phyloP scores from a whole-genome alignment of 2,113 vertebrate genomes.

The Macrotis lagotis region DNA sequence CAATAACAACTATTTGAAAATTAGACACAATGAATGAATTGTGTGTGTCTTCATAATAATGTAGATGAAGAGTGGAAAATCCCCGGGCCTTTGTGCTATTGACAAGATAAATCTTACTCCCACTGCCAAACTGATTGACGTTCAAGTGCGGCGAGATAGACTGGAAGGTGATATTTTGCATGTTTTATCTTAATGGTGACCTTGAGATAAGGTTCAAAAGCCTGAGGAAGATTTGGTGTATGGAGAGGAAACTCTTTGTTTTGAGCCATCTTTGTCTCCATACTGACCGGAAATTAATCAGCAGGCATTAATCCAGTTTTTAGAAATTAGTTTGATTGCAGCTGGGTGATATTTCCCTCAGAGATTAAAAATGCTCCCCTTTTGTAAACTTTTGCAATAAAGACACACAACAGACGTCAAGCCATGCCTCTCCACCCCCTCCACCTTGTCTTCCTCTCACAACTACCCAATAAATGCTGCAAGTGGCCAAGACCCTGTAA shows the following conservation, averaged over 20 bases:
- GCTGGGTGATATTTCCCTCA: slow-evolving; percentile 54
- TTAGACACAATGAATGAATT: slow-evolving; percentile 18
- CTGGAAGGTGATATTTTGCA: slow-evolving; percentile 45
- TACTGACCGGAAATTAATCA: slow-evolving; percentile 20
- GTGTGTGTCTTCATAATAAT: accelerated
- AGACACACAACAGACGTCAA: slow-evolving; percentile 21
- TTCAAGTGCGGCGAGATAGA: slow-evolving; percentile 17
- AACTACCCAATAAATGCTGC: not conserved
- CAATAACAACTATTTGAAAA: slow-evolving; percentile 33
- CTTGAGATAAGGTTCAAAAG: slow-evolving; percentile 55
- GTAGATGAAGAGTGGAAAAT: slow-evolving; percentile 45
- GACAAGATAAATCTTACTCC: slow-evolving; percentile 7
- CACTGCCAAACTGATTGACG: not conserved
- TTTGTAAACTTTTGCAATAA: slow-evolving; percentile 59
- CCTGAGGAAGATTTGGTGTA: slow-evolving; percentile 40
- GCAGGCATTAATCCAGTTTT: slow-evolving; percentile 5
- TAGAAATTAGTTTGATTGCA: slow-evolving; percentile 23
- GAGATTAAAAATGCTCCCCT: slow-evolving; percentile 45
- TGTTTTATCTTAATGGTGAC: slow-evolving; percentile 64
- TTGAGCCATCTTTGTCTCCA: slow-evolving; percentile 29
- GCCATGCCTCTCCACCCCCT: not conserved
- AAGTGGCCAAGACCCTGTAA: not conserved
- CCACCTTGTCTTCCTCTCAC: slow-evolving; percentile 31
- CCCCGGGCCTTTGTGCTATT: slow-evolving; percentile 37
- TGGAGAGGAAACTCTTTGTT: slow-evolving; percentile 55